Evolutionary conservation across 64 coral and sea anemone genomes (phyloP).

Genomic region (Stichodactyla helianthus): DNA sequence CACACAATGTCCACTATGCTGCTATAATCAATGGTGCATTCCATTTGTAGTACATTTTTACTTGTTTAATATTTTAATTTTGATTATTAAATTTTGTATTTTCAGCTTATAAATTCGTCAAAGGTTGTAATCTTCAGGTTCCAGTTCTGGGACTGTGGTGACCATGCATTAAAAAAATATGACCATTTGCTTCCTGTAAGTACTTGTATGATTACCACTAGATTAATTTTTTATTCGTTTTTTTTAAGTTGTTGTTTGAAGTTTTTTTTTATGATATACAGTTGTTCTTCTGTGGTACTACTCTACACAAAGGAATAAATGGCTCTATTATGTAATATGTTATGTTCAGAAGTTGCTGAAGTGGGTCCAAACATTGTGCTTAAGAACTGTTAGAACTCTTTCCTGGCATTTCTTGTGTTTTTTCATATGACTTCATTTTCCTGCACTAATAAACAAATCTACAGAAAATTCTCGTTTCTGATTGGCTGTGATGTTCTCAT

Average conservation of each 20-base stretch:
- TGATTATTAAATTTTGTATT: not conserved
- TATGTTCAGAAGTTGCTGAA: too few species aligned
- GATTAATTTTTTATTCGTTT: not conserved
- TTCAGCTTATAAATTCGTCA: conserved; percentile 61
- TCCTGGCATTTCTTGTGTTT: too few species aligned
- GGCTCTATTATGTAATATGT: too few species aligned
- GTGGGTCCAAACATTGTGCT: too few species aligned
- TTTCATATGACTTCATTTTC: too few species aligned
- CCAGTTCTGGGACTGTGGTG: conserved; percentile 92
- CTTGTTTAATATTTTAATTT: not conserved
- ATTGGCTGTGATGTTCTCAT: too few species aligned
- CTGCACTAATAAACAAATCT: too few species aligned
- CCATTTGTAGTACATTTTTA: not conserved
- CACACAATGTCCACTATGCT: too few species aligned
- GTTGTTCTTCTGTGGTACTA: not conserved
- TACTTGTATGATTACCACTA: not conserved
- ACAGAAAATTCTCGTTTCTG: too few species aligned
- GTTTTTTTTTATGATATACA: not conserved
- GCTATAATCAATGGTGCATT: too few species aligned
- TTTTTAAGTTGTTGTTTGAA: not conserved
- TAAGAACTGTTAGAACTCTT: too few species aligned
- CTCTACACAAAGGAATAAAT: too few species aligned
- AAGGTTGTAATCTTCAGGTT: conserved; percentile 93
- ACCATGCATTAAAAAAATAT: conserved; percentile 80
- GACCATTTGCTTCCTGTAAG: conserved; percentile 89